A percentile compares a stretch with the other conserved stretches of the same genome.
Evolutionary conservation across 2,113 vertebrate species (phyloP).

Genomic region (Mystacornis crossleyi): DNA sequence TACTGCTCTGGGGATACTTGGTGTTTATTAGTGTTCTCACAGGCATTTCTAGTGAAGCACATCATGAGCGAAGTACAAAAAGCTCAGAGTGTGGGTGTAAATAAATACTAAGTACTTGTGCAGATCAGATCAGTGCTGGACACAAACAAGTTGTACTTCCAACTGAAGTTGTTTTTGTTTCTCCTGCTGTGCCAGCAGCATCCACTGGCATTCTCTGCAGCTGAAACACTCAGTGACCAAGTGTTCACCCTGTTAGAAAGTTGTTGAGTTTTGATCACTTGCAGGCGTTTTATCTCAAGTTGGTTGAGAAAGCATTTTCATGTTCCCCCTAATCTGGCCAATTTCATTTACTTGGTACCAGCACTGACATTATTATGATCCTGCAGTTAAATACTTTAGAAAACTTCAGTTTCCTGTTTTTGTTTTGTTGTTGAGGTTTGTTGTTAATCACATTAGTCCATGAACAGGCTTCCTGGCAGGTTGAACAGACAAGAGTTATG

Average conservation of each 20-base stretch:
- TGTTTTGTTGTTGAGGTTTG: background rate
- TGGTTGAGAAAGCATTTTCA: background rate
- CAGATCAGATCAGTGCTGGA: background rate
- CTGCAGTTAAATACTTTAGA: background rate
- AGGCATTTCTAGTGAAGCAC: background rate
- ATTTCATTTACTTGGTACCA: background rate
- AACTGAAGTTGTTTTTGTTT: background rate
- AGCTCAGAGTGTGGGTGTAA: background rate
- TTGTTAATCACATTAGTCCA: background rate
- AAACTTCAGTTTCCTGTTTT: background rate
- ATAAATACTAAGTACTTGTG: background rate
- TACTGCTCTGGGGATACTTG: background rate
- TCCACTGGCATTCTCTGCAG: background rate
- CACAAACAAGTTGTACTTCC: background rate
- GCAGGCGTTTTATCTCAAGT: background rate
- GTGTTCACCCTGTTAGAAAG: background rate
- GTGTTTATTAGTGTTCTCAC: background rate
- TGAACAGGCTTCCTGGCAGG: background rate
- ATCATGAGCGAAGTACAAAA: background rate
- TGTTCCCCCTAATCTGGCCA: background rate
- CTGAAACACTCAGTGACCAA: background rate
- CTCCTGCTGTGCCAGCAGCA: background rate
- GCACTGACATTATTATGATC: background rate
- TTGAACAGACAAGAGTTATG: background rate
- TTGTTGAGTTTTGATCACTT: background rate